A percentile compares a stretch with the other conserved stretches of the same genome.
Conservation (phyloP, 2,113 vertebrate genomes). For the Struthidea cinerea region DNA sequence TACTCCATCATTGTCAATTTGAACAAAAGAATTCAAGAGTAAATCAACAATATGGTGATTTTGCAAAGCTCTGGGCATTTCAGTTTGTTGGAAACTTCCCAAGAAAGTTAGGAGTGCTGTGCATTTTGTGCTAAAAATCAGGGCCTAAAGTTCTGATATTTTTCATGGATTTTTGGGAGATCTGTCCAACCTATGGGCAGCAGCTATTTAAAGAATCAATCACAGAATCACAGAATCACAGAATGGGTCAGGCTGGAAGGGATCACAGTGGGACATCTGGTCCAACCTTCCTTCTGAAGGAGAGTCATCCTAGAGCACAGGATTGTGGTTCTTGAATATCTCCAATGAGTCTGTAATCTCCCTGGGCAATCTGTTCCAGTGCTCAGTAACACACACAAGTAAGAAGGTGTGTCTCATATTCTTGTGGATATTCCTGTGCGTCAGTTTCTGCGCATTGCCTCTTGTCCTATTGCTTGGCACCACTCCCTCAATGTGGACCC, state of each 20-base stretch:
- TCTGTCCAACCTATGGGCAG: background rate
- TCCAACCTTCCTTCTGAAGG: background rate
- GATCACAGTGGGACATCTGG: background rate
- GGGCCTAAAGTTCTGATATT: background rate
- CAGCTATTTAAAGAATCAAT: background rate
- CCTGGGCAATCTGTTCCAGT: background rate
- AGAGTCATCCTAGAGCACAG: background rate
- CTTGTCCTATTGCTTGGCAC: background rate
- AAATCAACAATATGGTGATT: background rate
- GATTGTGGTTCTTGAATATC: background rate
- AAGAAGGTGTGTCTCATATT: background rate
- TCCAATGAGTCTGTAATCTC: background rate
- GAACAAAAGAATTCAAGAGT: background rate
- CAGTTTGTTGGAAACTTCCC: background rate
- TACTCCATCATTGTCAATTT: background rate
- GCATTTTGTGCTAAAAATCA: background rate
- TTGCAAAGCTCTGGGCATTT: background rate
- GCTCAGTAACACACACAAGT: accelerated
- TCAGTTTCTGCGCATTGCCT: background rate
- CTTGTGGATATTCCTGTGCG: background rate
- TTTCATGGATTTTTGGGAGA: background rate
- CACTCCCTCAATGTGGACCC: background rate
- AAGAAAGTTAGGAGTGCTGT: background rate
- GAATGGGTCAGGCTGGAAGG: background rate
- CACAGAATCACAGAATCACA: background rate